Evolutionary conservation across 92 coral and sea anemone species (phyloP), one percentile per base, ranked within the genome.

Genomic region (Chrysogorgia sp.): DNA sequence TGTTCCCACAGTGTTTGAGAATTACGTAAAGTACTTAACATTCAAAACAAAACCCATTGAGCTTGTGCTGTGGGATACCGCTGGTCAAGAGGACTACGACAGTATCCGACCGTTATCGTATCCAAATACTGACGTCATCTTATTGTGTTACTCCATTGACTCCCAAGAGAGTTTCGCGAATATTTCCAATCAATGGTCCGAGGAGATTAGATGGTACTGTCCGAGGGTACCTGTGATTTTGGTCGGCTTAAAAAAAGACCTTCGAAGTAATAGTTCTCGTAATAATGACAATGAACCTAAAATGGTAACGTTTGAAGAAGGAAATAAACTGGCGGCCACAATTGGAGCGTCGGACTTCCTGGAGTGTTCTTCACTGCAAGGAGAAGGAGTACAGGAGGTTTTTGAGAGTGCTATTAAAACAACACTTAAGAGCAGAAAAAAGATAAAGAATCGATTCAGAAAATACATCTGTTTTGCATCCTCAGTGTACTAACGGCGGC

Each of bases 61-160:
- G 21, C 50, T 72, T 22, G 79, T 53, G 25, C 52, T 72, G 3
- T 72, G 79, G 79, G 79, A 72, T 55, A 72, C 79, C 65, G 79
- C 79, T 72, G 79, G 79, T 40, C 79, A 72, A 55, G 79, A 72
- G 52, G 79, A 72, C 20, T 72, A 72, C 79, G 79, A 72, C 79
- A 72, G 79, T 52, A 72, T 72, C 22, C 64, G 79, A 7, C 79
- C 79, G 3, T 35, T 72, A 19, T 72, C 79, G 25, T 72, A 72
- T 34, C 79, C 79, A 2, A 32, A 53, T 17, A 72, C 79, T 12
- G 65, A 72, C 37, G 79, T 72, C 52, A 72, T 72, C n/a, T 26
- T 72, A 32, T 20, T 72, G 0, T 72, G 79, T 34, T 72, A 72
- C 20, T 52, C 79, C 13, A 56, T 72, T 12, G 65, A 55, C 22